These are phyloP conservation scores for Acanthosepion pharaonis DNA, from an alignment of 2,888 invertebrate species.

Conservation along the genomic window DNA sequence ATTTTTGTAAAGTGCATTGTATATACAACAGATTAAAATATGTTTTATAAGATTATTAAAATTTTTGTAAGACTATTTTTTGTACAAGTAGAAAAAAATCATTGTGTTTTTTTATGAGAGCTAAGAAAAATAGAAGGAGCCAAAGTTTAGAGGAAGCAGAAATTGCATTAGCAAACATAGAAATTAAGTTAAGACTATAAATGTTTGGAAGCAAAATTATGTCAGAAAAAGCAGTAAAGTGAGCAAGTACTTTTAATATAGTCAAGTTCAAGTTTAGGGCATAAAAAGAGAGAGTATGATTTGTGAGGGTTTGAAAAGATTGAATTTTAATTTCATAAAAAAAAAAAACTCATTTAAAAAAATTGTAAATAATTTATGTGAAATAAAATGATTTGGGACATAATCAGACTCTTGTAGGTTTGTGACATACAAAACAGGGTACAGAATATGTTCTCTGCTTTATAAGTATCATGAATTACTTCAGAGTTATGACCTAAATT, in stretches of 20 bases:
- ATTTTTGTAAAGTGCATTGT: too few relatives aligned
- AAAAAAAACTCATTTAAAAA: too few relatives aligned
- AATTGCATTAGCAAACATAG: neutral
- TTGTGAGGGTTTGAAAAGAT: neutral
- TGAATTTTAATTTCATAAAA: neutral
- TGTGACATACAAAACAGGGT: too few relatives aligned
- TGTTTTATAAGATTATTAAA: neutral
- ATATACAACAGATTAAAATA: neutral
- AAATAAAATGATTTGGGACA: too few relatives aligned
- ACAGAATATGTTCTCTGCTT: neutral
- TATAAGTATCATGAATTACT: neutral
- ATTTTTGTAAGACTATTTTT: neutral
- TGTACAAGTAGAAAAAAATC: neutral
- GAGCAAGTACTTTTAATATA: neutral
- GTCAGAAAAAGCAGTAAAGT: neutral
- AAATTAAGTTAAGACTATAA: neutral
- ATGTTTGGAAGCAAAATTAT: neutral
- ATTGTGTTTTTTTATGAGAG: neutral
- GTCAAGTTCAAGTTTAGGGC: neutral
- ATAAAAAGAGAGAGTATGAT: neutral
- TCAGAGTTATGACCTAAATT: neutral
- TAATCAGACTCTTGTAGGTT: too few relatives aligned
- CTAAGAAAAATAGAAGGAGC: neutral
- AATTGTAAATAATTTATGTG: too few relatives aligned
- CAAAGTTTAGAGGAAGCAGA: too few relatives aligned